A percentile compares a stretch with the other conserved stretches of the same genome.
These are phyloP conservation scores for Melanotaenia parkinsoni DNA, from an alignment of 2,797 vertebrate genomes.

Conservation along the genomic window DNA sequence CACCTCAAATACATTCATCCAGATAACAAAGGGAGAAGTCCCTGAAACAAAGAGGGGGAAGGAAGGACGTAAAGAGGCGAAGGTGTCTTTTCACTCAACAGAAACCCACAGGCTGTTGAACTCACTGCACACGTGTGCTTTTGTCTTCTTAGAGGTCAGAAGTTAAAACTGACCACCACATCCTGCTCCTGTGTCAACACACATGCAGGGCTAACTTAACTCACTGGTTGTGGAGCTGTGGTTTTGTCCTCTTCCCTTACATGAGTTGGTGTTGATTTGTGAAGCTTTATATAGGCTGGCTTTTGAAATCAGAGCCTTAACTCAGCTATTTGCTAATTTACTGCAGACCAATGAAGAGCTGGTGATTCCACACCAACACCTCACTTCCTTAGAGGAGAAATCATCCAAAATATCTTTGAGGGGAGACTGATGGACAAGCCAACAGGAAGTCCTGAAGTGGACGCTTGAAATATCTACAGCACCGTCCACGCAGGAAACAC, in stretches of 20 bases:
- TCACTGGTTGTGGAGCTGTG: background rate
- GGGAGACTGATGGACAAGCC: conserved; percentile 38
- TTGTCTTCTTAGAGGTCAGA: conserved; percentile 42
- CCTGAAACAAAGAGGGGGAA: conserved; percentile 9
- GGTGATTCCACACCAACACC: conserved; percentile 3
- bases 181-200: conserved; percentile 16
- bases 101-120: conserved; percentile 13
- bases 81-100: conserved; percentile 20
- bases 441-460: conserved; percentile 45
- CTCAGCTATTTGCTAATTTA: background rate
- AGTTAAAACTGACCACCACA: conserved; percentile 32
- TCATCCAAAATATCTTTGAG: conserved; percentile 34
- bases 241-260: conserved; percentile 8
- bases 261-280: conserved; percentile 24
- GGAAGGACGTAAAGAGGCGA: conserved; percentile 9
- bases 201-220: background rate
- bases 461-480: conserved; percentile 14
- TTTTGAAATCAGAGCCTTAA: background rate
- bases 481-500: background rate
- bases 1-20: conserved; percentile 29
- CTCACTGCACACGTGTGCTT: conserved; percentile 34
- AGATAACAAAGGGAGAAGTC: conserved; percentile 41
- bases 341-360: background rate
- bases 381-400: conserved; percentile 33
- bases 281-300: conserved; percentile 15